A percentile compares a stretch with the other conserved stretches of the same genome.
Conservation (phyloP, 2,888 invertebrate species). For the Agrilus mali region DNA sequence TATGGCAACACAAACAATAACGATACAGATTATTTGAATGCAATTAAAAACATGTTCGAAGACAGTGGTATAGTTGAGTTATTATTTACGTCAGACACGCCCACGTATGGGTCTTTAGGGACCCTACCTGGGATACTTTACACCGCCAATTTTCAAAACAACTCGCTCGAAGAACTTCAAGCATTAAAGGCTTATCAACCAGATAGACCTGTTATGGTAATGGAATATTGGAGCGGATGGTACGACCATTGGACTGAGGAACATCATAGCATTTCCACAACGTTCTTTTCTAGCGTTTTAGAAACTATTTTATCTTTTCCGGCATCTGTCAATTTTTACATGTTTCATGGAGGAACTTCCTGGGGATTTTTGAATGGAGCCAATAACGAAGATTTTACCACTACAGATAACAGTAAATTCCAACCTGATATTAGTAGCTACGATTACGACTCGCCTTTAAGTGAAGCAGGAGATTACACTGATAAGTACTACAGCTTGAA, state of each 20-base stretch:
- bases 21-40: slow-evolving; percentile 32
- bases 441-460: slow-evolving; percentile 71
- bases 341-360: slow-evolving; percentile 85
- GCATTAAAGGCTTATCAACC: slow-evolving; percentile 33
- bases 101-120: slow-evolving; percentile 15
- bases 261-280: slow-evolving; percentile 18
- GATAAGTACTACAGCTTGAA: slow-evolving; percentile 64
- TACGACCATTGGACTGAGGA: slow-evolving; percentile 42
- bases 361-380: slow-evolving; percentile 48
- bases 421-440: slow-evolving; percentile 34
- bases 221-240: slow-evolving; percentile 51
- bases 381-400: slow-evolving; percentile 12
- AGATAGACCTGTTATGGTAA: slow-evolving; percentile 40
- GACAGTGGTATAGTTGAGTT: slow-evolving; percentile 34
- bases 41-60: slow-evolving; percentile 28
- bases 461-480: slow-evolving; percentile 82
- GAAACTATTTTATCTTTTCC: slow-evolving; percentile 24
- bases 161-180: slow-evolving; percentile 31
- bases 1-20: slow-evolving; percentile 54
- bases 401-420: slow-evolving; percentile 8
- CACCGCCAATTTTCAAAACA: slow-evolving; percentile 41
- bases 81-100: slow-evolving; percentile 40
- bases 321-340: slow-evolving; percentile 68
- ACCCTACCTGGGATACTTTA: slow-evolving; percentile 27
- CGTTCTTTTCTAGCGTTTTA: slow-evolving; percentile 18